Conservation (phyloP, 2,113 vertebrate species). For the Lagopus muta region DNA sequence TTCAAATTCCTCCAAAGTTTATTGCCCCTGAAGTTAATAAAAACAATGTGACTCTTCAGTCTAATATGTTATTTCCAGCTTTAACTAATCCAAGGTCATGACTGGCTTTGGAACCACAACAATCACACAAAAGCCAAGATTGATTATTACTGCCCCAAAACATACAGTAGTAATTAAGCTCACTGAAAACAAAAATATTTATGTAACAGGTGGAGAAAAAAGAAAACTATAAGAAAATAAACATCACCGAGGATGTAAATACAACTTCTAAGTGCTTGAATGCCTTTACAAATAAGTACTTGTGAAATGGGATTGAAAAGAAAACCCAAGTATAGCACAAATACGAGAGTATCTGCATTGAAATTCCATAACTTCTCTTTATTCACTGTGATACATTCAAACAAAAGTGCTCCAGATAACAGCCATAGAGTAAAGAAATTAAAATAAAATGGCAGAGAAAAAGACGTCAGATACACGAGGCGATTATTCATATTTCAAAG, state of each 20-base stretch:
- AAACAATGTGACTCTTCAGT: constrained; percentile 13
- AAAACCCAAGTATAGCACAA: background rate
- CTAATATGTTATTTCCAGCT: constrained; percentile 21
- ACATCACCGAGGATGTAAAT: background rate
- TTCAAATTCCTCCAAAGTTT: constrained; percentile 34
- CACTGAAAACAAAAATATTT: background rate
- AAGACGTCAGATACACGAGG: constrained; percentile 40
- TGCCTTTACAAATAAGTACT: background rate
- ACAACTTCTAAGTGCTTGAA: background rate
- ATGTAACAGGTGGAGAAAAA: background rate
- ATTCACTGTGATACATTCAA: constrained; percentile 60
- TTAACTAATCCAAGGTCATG: constrained; percentile 8
- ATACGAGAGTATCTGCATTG: constrained; percentile 16
- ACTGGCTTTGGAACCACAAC: background rate
- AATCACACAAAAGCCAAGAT: background rate
- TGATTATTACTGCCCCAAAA: background rate
- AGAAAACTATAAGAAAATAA: background rate
- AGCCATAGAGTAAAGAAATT: constrained; percentile 58
- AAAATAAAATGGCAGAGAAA: constrained; percentile 32
- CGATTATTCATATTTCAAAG: constrained; percentile 57
- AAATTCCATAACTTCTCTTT: constrained; percentile 50
- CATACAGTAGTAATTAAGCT: background rate
- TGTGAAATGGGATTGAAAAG: background rate
- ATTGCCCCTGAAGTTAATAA: constrained; percentile 17
- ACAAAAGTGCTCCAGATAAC: constrained; percentile 56